phyloP scores from a whole-genome alignment of 2,797 vertebrate species.

The Pseudochromis fuscus region DNA sequence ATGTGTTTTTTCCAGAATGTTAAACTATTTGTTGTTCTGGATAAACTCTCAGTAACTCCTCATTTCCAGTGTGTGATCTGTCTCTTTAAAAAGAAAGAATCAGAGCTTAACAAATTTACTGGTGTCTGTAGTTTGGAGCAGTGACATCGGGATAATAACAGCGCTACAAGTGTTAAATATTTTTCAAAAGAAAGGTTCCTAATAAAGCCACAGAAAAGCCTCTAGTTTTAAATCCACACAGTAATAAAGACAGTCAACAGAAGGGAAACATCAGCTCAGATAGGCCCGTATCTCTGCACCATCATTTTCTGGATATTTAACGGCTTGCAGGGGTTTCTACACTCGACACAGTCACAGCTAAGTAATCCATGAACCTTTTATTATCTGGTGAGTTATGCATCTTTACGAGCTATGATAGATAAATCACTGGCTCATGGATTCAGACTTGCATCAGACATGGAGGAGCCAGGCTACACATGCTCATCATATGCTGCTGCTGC shows the following conservation, averaged over 20 bases:
- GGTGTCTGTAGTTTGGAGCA: not conserved
- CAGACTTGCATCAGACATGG: conserved; percentile 2
- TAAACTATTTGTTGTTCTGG: too few relatives aligned
- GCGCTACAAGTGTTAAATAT: too few relatives aligned
- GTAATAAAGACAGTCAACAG: not conserved
- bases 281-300: not conserved
- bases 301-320: not conserved
- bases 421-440: conserved; percentile 3
- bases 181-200: not conserved
- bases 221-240: not conserved
- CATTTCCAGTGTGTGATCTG: not conserved
- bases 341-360: not conserved
- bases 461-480: conserved; percentile 15
- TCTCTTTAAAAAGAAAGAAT: not conserved
- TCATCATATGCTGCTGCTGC: conserved; percentile 7
- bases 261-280: not conserved
- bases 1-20: too few relatives aligned
- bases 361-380: conserved; percentile 1
- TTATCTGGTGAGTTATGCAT: conserved; percentile 1
- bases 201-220: not conserved
- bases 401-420: not conserved
- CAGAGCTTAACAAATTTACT: not conserved
- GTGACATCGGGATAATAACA: not conserved
- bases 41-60: not conserved
- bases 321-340: not conserved